phyloP scores from a whole-genome alignment of 2,797 vertebrate species.

The Sebastes ruberrimus region DNA sequence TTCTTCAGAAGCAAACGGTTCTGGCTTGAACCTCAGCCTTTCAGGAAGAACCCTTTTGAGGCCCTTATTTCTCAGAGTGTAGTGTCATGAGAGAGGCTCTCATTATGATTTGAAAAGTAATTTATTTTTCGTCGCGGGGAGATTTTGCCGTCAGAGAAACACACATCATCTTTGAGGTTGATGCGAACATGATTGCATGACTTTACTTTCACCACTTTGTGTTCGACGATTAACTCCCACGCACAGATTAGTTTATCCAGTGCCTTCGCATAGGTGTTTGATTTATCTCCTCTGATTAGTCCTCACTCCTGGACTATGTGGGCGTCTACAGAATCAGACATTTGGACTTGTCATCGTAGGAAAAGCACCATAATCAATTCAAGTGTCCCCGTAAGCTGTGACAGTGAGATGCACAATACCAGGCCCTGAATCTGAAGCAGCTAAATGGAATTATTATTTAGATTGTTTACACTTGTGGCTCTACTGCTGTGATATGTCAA shows the following conservation, averaged over 20 bases:
- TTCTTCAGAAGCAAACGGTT: too few species aligned
- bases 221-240: slow-evolving; percentile 1
- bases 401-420: too few species aligned
- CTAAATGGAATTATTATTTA: too few species aligned
- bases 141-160: slow-evolving; percentile 12
- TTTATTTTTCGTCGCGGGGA: slow-evolving; percentile 43
- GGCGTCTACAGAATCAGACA: background rate
- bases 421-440: too few species aligned
- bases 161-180: background rate
- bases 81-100: slow-evolving; percentile 24
- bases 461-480: too few species aligned
- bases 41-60: background rate
- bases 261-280: background rate
- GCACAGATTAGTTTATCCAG: background rate
- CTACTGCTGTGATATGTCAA: too few species aligned
- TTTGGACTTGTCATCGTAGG: background rate
- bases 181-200: background rate
- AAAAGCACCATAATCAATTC: background rate
- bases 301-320: background rate
- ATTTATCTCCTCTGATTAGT: background rate
- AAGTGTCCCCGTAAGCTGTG: too few species aligned
- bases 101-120: slow-evolving; percentile 55
- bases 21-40: background rate
- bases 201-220: background rate
- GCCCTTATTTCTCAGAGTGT: background rate